Base-by-base conservation (phyloP, 2,797 vertebrate genomes). In the Meriones psammophilus region DNA sequence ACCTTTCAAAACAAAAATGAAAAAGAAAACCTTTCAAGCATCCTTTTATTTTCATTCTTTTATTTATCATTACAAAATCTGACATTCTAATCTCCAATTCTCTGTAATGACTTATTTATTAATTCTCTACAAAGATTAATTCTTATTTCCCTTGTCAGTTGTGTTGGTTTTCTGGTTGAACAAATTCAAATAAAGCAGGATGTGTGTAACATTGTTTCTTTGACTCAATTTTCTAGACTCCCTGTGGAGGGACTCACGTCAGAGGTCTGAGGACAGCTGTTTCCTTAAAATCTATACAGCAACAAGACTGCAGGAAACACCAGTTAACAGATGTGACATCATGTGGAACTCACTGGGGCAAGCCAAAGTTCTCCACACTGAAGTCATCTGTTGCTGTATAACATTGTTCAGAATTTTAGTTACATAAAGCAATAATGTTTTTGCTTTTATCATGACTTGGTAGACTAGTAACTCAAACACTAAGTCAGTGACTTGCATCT, bases 121-220 rank as follows among this genome's bases (percentile, higher is more conserved):
- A 39, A 8, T 50, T 66, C 89, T 76, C 42, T 76, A 73, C 60
- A 73, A 83, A 76, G 13, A 76, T 88, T 79, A 69, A 84, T 92
- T 90, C 58, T 77, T 77, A 8, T 54, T 85, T n/a, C 77, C 15
- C 68, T 89, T 71, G n/a, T 60, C 36, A 15, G 33, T 85, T 42
- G 15, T 30, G 68, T 9, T 77, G 71, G 77, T 81, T 96, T 88
- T 94, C 62, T 86, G 74, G 60, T 68, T 91, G 28, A 73, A 89
- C 10, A 58, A 64, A 69, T 79, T 69, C 89, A 36, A 96, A 39
- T 87, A 76, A 79, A 94, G 39, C 58, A 69, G 64, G 88, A 50
- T 76, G 26, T 69, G 2, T 88, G 24, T 50, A 30, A 33, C 17
- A 4, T 78, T 73, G 30, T 15, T 73, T 74, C 46, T 92, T 17